A percentile compares a stretch with the other conserved stretches of the same genome.
phyloP scores from a whole-genome alignment of 1,140 invertebrate species.

The Aphelenchoides fujianensis region DNA sequence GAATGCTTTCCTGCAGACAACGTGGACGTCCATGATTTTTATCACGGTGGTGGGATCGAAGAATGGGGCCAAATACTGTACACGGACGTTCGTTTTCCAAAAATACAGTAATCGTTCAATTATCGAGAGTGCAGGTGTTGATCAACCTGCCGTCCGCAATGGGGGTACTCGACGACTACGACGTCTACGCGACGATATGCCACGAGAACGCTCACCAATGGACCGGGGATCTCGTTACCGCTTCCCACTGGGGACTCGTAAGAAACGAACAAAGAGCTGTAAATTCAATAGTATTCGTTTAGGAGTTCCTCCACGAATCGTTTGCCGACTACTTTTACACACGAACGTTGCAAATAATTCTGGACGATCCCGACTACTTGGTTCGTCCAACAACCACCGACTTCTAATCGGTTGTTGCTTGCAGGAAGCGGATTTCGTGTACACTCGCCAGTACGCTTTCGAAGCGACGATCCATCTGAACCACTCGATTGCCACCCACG shows the following conservation, averaged over 20 bases:
- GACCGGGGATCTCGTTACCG: not conserved
- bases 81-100: too few relatives aligned
- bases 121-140: too few relatives aligned
- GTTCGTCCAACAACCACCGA: too few relatives aligned
- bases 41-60: not conserved
- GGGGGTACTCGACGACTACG: not conserved
- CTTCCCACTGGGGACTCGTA: not conserved
- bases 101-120: too few relatives aligned
- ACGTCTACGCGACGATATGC: not conserved
- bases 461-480: not conserved
- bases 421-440: not conserved
- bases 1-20: not conserved
- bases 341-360: not conserved
- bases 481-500: not conserved
- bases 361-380: not conserved
- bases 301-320: slow-evolving; percentile 1
- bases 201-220: slow-evolving; percentile 2
- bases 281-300: too few relatives aligned
- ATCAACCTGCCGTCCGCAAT: not conserved
- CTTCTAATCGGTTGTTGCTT: too few relatives aligned
- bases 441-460: not conserved
- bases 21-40: not conserved
- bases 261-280: too few relatives aligned
- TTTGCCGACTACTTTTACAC: not conserved
- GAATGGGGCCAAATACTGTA: not conserved